Percentiles rank a stretch among this genome's conserved stretches.
Evolutionary conservation across 2,113 vertebrate genomes (phyloP).

Genomic region (Taurulus bubalis): DNA sequence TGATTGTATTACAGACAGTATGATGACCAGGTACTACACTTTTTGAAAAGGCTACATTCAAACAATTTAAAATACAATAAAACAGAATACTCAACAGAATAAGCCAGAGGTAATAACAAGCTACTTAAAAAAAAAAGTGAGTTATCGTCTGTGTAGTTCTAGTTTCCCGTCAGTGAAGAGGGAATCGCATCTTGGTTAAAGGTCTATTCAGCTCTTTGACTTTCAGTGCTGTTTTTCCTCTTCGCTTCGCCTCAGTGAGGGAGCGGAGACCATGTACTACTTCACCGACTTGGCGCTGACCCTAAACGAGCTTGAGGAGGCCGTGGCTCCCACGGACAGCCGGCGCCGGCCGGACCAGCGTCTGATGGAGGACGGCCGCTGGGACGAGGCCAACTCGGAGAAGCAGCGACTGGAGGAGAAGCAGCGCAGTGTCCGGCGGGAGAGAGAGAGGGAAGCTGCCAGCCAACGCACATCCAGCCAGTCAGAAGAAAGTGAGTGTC

Average conservation of each 20-base stretch:
- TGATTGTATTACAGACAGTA: too few species aligned
- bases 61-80: neutral
- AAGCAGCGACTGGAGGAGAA: constrained; percentile 97
- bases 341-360: constrained; percentile 92
- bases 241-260: constrained; percentile 80
- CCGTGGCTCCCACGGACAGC: constrained; percentile 93
- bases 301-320: constrained; percentile 89
- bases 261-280: constrained; percentile 96
- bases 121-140: neutral
- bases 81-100: neutral
- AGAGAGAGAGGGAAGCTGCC: constrained; percentile 89
- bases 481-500: constrained; percentile 84
- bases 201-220: neutral
- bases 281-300: constrained; percentile 94
- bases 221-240: neutral
- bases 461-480: constrained; percentile 80
- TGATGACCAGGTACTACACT: too few species aligned
- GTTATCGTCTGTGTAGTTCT: too few species aligned
- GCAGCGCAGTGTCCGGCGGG: constrained; percentile 88
- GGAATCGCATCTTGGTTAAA: neutral
- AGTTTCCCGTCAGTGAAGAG: too few species aligned
- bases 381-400: constrained; percentile 96
- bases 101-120: neutral
- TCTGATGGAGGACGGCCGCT: constrained; percentile 95
- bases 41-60: too few species aligned